phyloP scores from a whole-genome alignment of 2,797 vertebrate species.

The Galago senegalensis region DNA sequence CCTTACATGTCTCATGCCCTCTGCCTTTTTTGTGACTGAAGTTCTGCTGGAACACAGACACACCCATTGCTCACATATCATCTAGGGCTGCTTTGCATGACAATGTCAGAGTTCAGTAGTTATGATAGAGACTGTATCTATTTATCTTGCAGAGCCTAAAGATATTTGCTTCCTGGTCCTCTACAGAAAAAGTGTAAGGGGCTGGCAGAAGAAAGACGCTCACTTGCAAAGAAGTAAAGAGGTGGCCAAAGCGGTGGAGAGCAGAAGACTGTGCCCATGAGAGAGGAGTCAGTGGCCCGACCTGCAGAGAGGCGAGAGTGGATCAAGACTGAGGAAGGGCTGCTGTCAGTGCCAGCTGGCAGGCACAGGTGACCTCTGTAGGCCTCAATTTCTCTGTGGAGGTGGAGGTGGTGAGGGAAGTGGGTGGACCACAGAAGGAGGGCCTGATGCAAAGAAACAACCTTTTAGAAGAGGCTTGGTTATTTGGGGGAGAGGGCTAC shows the following conservation, averaged over 20 bases:
- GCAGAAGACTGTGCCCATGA: fast-evolving
- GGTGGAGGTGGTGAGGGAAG: background rate
- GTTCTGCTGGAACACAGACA: background rate
- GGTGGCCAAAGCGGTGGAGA: background rate
- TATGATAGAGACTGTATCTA: background rate
- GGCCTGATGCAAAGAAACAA: background rate
- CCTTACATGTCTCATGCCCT: fast-evolving
- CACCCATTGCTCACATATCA: fast-evolving
- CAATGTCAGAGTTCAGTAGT: background rate
- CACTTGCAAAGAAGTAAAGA: background rate
- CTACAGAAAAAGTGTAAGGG: background rate
- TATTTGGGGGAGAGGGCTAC: background rate
- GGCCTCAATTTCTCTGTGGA: background rate
- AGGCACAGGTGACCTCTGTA: fast-evolving
- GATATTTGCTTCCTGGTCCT: background rate
- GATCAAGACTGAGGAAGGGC: fast-evolving
- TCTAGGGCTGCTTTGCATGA: background rate
- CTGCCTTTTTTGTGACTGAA: background rate
- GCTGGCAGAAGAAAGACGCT: background rate
- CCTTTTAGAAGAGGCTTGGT: background rate
- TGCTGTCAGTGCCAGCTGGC: fast-evolving
- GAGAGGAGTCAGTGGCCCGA: no score
- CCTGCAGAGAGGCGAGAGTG: background rate
- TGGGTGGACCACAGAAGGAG: background rate
- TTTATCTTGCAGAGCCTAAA: background rate